phyloP scores from a whole-genome alignment of 2,113 vertebrate genomes.

The Regulus satrapa region DNA sequence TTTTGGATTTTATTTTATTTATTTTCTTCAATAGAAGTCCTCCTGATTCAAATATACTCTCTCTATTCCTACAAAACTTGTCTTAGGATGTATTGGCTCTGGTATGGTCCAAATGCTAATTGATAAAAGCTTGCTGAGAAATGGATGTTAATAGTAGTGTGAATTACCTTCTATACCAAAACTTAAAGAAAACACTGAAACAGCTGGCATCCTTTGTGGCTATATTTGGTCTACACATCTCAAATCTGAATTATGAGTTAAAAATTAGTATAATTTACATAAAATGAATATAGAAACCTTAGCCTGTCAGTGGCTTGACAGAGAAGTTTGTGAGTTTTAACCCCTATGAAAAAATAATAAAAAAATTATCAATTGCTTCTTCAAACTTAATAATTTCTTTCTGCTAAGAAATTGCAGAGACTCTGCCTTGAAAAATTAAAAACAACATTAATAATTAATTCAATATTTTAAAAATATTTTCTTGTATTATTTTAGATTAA shows the following conservation, averaged over 20 bases:
- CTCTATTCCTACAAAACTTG: background rate
- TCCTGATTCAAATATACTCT: background rate
- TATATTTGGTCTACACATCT: background rate
- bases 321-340: background rate
- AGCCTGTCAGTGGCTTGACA: background rate
- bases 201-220: background rate
- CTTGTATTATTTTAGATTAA: background rate
- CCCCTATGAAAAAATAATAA: slow-evolving; percentile 3
- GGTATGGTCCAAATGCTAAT: background rate
- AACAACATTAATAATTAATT: slow-evolving; percentile 26
- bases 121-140: background rate
- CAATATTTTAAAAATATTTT: slow-evolving; percentile 37
- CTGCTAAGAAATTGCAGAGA: background rate
- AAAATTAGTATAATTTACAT: background rate
- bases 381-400: slow-evolving; percentile 9
- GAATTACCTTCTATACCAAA: background rate
- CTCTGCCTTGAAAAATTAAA: background rate
- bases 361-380: background rate
- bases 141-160: background rate
- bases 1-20: background rate
- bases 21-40: background rate
- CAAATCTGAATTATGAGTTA: background rate
- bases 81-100: background rate
- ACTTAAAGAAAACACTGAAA: background rate
- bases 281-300: slow-evolving; percentile 14